A percentile compares a stretch with the other conserved stretches of the same genome.
phyloP scores from a whole-genome alignment of 2,888 invertebrate genomes.

The Hyposoter didymator region DNA sequence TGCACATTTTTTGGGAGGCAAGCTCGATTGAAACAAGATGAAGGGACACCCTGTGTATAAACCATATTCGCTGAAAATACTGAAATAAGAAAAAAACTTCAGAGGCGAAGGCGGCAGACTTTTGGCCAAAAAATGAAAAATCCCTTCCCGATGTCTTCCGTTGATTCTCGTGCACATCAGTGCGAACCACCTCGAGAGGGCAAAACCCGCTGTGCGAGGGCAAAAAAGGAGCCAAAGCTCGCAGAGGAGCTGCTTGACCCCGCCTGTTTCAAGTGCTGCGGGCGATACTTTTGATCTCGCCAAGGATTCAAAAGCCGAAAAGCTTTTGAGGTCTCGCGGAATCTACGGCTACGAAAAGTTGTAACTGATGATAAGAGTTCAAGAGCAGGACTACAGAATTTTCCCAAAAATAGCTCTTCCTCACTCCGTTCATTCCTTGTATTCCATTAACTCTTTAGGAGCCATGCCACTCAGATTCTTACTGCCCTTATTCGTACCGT shows the following conservation, averaged over 20 bases:
- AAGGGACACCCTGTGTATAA: background rate
- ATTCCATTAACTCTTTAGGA: background rate
- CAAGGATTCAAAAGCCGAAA: constrained; percentile 71
- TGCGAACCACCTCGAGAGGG: constrained; percentile 36
- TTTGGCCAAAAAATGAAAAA: constrained; percentile 50
- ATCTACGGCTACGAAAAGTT: constrained; percentile 47
- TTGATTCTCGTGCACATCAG: constrained; percentile 52
- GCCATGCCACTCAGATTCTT: background rate
- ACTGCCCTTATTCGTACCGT: background rate
- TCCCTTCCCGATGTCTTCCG: constrained; percentile 46
- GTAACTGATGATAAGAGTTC: constrained; percentile 36
- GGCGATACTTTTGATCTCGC: constrained; percentile 76
- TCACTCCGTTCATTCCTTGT: constrained; percentile 14
- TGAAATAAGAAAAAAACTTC: constrained; percentile 43
- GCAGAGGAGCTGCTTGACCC: constrained; percentile 68
- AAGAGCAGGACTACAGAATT: constrained; percentile 68
- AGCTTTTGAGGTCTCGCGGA: constrained; percentile 67
- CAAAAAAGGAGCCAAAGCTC: constrained; percentile 45
- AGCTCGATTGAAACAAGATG: background rate
- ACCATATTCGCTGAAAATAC: background rate
- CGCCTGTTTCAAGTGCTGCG: constrained; percentile 56
- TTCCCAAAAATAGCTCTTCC: constrained; percentile 62
- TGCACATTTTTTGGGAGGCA: background rate
- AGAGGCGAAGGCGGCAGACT: constrained; percentile 1
- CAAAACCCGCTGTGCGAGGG: constrained; percentile 12